These are phyloP conservation scores for Drosophila ficusphila DNA, from an alignment of 1,140 invertebrate genomes.

Conservation along the genomic window DNA sequence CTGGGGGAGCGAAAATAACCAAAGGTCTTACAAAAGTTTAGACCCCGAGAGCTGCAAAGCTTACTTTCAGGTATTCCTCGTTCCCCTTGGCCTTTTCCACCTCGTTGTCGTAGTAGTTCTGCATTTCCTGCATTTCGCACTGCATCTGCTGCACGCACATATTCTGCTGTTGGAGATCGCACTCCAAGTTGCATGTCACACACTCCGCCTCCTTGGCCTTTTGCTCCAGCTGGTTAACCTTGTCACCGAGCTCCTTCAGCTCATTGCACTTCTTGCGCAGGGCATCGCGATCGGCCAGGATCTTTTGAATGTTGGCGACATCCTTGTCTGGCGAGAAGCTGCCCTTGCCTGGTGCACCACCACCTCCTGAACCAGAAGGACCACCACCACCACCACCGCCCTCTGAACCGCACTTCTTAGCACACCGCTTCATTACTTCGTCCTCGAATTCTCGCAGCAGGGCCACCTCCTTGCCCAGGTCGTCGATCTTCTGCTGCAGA, in stretches of 20 bases:
- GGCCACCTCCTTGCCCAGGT: constrained; percentile 59
- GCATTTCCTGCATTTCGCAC: constrained; percentile 70
- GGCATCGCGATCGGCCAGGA: constrained; percentile 63
- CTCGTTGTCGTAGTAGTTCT: constrained; percentile 67
- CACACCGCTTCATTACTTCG: constrained; percentile 28
- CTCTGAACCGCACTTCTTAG: not conserved
- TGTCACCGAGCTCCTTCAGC: constrained; percentile 37
- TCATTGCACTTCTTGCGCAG: constrained; percentile 54
- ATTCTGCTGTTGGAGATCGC: constrained; percentile 41
- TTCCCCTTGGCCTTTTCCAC: constrained; percentile 56
- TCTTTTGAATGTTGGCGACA: constrained; percentile 47
- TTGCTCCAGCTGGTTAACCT: constrained; percentile 23
- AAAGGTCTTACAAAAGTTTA: no score
- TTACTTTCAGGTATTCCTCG: constrained; percentile 62
- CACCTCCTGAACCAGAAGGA: not conserved
- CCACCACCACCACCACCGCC: not conserved
- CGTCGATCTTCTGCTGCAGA: constrained; percentile 64
- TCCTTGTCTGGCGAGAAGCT: constrained; percentile 38
- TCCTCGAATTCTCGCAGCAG: constrained; percentile 66
- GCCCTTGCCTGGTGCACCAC: not conserved
- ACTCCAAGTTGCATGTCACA: constrained; percentile 13
- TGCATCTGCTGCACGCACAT: constrained; percentile 56
- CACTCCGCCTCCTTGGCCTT: constrained; percentile 25
- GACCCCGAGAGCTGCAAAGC: no score
- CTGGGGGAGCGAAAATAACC: constrained; percentile 15